phyloP scores from a whole-genome alignment of 2,888 invertebrate species.

The Diabrotica balteata region DNA sequence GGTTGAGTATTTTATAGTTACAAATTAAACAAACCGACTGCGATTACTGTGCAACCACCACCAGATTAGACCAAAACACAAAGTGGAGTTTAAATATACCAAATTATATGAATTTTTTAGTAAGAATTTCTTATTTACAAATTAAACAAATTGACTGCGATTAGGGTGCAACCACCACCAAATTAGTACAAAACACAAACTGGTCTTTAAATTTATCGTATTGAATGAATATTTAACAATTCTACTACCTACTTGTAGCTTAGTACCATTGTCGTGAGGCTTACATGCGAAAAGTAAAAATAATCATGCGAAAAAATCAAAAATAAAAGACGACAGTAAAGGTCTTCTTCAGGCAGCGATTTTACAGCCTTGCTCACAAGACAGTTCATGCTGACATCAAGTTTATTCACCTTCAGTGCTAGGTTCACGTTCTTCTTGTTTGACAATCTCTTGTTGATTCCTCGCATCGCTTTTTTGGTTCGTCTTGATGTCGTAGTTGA shows the following conservation, averaged over 20 bases:
- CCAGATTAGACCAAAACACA: too few relatives aligned
- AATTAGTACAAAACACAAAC: too few relatives aligned
- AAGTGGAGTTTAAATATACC: too few relatives aligned
- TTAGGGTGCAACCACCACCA: too few relatives aligned
- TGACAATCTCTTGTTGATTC: constrained; percentile 15
- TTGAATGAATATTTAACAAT: too few relatives aligned
- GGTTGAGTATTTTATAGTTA: too few relatives aligned
- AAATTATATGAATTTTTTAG: too few relatives aligned
- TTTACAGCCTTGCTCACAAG: constrained; percentile 35
- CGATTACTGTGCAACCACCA: too few relatives aligned
- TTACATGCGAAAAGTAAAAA: constrained; percentile 43
- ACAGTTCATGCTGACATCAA: constrained; percentile 37
- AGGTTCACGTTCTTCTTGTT: constrained; percentile 20
- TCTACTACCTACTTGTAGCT: constrained; percentile 10
- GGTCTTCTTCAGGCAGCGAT: constrained; percentile 31
- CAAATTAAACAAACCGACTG: too few relatives aligned
- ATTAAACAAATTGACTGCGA: too few relatives aligned
- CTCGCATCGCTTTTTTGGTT: constrained; percentile 29
- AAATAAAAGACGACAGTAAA: constrained; percentile 22
- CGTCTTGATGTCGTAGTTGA: constrained; percentile 40
- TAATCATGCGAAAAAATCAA: constrained; percentile 41
- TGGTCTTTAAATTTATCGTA: too few relatives aligned
- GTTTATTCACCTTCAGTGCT: constrained; percentile 38
- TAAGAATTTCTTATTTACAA: too few relatives aligned
- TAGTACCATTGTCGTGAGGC: constrained; percentile 18